Evolutionary conservation across 2,888 invertebrate species (phyloP).

Genomic region (Heliconius ismenius): DNA sequence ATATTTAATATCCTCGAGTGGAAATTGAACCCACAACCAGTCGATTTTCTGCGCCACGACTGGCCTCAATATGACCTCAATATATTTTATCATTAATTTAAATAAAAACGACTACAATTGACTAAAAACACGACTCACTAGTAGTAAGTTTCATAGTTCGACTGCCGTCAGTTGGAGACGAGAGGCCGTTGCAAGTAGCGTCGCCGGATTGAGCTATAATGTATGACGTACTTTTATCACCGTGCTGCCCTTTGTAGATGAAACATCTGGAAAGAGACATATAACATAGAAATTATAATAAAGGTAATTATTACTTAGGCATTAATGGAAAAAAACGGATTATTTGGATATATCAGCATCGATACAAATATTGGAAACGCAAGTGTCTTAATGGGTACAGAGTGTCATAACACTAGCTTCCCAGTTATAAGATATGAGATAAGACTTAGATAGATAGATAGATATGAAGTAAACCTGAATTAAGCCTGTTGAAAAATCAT

Average conservation of each 20-base stretch:
- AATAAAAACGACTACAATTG: neutral
- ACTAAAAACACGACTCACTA: slow-evolving; percentile 74
- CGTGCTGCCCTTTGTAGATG: slow-evolving; percentile 85
- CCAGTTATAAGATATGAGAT: neutral
- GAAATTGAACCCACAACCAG: too few relatives aligned
- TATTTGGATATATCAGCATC: too few relatives aligned
- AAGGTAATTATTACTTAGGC: too few relatives aligned
- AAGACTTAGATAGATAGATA: too few relatives aligned
- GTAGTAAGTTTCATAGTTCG: slow-evolving; percentile 89
- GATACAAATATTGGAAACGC: neutral
- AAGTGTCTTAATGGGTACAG: neutral
- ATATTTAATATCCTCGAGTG: too few relatives aligned
- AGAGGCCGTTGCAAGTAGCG: slow-evolving; percentile 89
- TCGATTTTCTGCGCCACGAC: too few relatives aligned
- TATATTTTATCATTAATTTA: too few relatives aligned
- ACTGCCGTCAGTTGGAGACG: slow-evolving; percentile 89
- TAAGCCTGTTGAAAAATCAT: neutral
- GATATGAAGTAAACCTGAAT: too few relatives aligned
- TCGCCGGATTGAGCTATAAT: slow-evolving; percentile 89
- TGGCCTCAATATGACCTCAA: too few relatives aligned
- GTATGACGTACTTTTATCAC: slow-evolving; percentile 80
- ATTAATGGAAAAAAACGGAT: too few relatives aligned
- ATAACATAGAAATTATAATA: neutral
- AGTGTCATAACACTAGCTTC: neutral
- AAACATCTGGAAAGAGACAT: slow-evolving; percentile 83